Conservation (phyloP, 92 coral and sea anemone genomes). For the Virgularia gustaviana region DNA sequence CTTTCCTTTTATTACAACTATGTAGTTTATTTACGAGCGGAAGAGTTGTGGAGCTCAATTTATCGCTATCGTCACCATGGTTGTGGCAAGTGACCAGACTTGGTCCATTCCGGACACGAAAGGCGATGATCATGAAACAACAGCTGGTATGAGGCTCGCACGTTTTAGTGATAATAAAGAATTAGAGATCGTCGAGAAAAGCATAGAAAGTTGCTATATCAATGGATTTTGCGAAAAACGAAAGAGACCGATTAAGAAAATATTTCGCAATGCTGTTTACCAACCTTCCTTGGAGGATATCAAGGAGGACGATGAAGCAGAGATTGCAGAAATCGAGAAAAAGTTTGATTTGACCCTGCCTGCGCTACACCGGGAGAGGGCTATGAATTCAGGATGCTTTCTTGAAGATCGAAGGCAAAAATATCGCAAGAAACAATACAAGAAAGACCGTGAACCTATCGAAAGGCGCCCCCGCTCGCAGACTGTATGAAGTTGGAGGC, state of each 20-base stretch:
- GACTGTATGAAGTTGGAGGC: conserved; percentile 22
- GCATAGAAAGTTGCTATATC: conserved; percentile 24
- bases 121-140: conserved; percentile 16
- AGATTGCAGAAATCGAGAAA: conserved; percentile 54
- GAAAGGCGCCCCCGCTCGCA: conserved; percentile 33
- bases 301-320: conserved; percentile 62
- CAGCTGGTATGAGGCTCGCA: conserved; percentile 7
- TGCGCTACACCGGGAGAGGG: conserved; percentile 85
- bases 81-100: conserved; percentile 41
- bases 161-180: conserved; percentile 11
- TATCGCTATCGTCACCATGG: conserved; percentile 70
- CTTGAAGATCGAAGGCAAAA: conserved; percentile 21
- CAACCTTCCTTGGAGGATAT: conserved; percentile 77
- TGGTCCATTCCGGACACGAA: conserved; percentile 33
- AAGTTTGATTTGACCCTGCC: conserved; percentile 54
- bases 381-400: conserved; percentile 43
- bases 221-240: conserved; percentile 28
- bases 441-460: conserved; percentile 8
- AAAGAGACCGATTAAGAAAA: conserved; percentile 53
- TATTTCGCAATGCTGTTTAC: conserved; percentile 56
- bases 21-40: conserved; percentile 4
- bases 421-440: conserved; percentile 38
- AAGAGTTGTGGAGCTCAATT: conserved; percentile 35
- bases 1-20: conserved; percentile 10
- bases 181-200: conserved; percentile 26